phyloP scores from a whole-genome alignment of 2,113 vertebrate genomes.

The Rhegmatorhina hoffmannsi region DNA sequence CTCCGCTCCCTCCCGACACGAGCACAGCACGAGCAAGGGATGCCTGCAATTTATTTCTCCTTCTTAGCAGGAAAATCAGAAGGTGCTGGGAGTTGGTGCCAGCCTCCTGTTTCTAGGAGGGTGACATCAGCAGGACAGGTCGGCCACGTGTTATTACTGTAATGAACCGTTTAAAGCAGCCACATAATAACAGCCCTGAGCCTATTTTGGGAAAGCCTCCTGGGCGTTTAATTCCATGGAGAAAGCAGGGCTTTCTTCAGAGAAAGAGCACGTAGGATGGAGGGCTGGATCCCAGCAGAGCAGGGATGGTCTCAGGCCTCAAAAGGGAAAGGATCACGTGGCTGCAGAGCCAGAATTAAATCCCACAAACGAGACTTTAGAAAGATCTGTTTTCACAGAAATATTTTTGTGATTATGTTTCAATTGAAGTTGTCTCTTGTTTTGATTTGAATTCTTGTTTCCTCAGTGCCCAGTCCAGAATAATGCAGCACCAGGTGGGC shows the following conservation, averaged over 20 bases:
- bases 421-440: fast-evolving
- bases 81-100: not conserved
- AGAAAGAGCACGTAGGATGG: constrained; percentile 4
- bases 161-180: not conserved
- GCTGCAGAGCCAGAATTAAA: not conserved
- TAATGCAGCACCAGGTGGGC: fast-evolving
- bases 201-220: constrained; percentile 33
- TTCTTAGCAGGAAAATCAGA: constrained; percentile 8
- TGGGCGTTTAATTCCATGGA: constrained; percentile 5
- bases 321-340: not conserved
- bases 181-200: not conserved
- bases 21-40: not conserved
- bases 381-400: not conserved
- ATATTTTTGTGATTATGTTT: fast-evolving
- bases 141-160: not conserved
- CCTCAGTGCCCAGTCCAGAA: not conserved
- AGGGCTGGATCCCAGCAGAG: not conserved
- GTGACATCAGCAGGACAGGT: constrained; percentile 11
- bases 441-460: not conserved
- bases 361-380: not conserved
- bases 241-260: not conserved
- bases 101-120: constrained; percentile 22
- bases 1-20: not conserved
- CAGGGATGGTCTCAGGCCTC: not conserved
- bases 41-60: not conserved